Evolutionary conservation across 2,888 invertebrate species (phyloP), one percentile per base, ranked within the genome.

Genomic region (Pterostichus madidus): DNA sequence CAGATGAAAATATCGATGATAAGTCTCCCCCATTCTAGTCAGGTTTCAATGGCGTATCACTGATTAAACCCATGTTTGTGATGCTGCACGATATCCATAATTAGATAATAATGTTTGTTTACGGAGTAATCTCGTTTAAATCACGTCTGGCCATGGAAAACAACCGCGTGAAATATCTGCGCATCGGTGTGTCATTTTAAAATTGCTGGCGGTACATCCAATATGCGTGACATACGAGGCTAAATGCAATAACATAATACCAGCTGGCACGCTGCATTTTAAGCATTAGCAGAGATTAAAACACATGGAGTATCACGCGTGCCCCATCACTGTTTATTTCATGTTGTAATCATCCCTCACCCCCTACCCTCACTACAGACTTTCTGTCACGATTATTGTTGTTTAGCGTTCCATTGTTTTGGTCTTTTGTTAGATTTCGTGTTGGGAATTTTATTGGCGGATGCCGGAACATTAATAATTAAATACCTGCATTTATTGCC

Each of bases 31-130:
- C 24, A 24, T 24, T 24, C 3, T 24, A 1, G 24, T 24, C 24
- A 24, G 24, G 24, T 24, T 24, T 24, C 24, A 24, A 5, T 39
- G 5, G 39, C 7, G 5, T 39, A 39, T 39, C 39, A 39, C 6
- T 49, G 49, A 49, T 49, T 5, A n/a, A 49, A 49, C 11, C 49
- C 49, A 24, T 24, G 49, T n/a, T 49, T 11, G 44, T 10, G 44
- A 10, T 7, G 44, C 49, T 49, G 49, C 39, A 1, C 49, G n/a
- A 49, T 49, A 49, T 49, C 49, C 49, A 49, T 49, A 49, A 49
- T 49, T 49, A 49, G 49, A 49, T 49, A 49, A 49, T 49, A 49
- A 49, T 49, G 49, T 49, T 49, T 49, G 49, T 49, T 49, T 49
- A 49, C n/a, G 49, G 49, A n/a, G n/a, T 11, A 49, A 49, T 49